Conservation (phyloP, 2,113 vertebrate species). For the Australoheros scitulus region DNA sequence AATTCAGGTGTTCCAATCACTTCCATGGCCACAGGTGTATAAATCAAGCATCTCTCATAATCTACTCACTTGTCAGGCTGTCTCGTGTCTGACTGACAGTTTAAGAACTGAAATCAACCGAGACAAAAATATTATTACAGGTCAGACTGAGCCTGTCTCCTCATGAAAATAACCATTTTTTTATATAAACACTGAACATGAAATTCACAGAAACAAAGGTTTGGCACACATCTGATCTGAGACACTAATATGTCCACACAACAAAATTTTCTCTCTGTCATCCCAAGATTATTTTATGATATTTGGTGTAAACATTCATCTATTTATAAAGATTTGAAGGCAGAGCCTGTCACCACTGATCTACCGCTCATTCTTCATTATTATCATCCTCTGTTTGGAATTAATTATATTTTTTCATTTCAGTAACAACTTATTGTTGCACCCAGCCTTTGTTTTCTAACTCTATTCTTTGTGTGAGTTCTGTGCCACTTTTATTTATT, state of each 20-base stretch:
- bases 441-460: not conserved
- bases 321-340: not conserved
- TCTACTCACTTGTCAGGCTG: not conserved
- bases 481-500: not conserved
- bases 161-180: not conserved
- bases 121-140: not conserved
- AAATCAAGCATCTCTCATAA: too few species aligned
- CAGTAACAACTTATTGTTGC: not conserved
- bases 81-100: not conserved
- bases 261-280: not conserved
- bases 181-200: not conserved
- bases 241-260: not conserved
- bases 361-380: not conserved
- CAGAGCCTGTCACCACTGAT: not conserved
- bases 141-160: not conserved
- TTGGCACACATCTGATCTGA: not conserved
- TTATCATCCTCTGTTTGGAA: not conserved
- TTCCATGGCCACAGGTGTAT: too few species aligned
- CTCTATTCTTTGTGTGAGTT: not conserved
- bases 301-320: not conserved
- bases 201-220: not conserved
- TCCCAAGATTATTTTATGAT: not conserved
- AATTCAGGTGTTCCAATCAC: too few species aligned
- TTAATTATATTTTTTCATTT: not conserved
- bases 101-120: not conserved